phyloP scores from a whole-genome alignment of 2,797 vertebrate species.

The Distichodus sexfasciatus region DNA sequence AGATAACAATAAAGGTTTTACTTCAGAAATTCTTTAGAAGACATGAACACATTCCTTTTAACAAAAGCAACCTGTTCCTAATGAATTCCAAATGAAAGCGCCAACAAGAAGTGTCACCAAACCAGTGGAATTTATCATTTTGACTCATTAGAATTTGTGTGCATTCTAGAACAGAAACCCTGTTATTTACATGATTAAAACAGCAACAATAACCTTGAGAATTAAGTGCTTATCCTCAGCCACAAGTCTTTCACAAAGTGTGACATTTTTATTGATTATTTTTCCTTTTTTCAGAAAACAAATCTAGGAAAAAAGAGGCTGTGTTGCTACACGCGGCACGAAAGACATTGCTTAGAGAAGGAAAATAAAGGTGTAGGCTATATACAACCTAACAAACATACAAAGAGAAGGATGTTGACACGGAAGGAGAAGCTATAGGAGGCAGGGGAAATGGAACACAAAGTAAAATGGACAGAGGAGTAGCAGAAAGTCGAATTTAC shows the following conservation, averaged over 20 bases:
- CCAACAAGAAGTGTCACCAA: too few species aligned
- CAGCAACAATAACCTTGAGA: not conserved
- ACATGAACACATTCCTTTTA: too few species aligned
- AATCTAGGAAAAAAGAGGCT: slow-evolving; percentile 12
- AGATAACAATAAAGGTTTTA: too few species aligned
- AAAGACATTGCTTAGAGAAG: slow-evolving; percentile 31
- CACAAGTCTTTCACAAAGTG: not conserved
- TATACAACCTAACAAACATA: slow-evolving; percentile 29
- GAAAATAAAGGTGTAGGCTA: slow-evolving; percentile 35
- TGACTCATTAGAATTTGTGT: too few species aligned
- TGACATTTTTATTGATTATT: slow-evolving; percentile 36
- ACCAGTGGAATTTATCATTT: too few species aligned
- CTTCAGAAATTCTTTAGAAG: too few species aligned
- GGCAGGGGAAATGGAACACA: not conserved
- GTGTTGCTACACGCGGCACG: slow-evolving; percentile 47
- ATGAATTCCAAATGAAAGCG: too few species aligned
- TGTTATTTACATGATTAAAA: not conserved
- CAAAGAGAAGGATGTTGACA: slow-evolving; percentile 7
- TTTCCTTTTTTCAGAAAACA: slow-evolving; percentile 49
- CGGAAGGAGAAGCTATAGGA: not conserved
- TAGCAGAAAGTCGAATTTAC: not conserved
- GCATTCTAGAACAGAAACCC: too few species aligned
- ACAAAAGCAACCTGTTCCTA: too few species aligned
- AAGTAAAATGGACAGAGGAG: not conserved
- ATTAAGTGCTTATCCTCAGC: not conserved